Evolutionary conservation across 2,888 invertebrate genomes (phyloP).

Genomic region (Gymnosoma rotundatum): DNA sequence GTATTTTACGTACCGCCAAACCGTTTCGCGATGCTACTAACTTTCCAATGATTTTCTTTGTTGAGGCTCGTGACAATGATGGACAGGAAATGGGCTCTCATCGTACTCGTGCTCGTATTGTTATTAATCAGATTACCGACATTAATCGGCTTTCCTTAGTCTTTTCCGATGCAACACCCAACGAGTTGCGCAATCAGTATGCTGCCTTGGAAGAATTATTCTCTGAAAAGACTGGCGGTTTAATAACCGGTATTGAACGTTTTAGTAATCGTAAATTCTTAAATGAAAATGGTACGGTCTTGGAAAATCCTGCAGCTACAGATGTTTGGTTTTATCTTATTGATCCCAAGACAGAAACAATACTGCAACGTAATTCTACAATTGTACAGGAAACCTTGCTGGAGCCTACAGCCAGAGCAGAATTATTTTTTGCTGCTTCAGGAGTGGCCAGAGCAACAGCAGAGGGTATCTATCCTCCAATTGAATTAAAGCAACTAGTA

Average conservation of each 20-base stretch:
- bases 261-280: conserved; percentile 90
- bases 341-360: conserved; percentile 89
- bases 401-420: conserved; percentile 85
- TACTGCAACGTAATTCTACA: conserved; percentile 88
- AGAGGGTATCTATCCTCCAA: conserved; percentile 85
- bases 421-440: conserved; percentile 87
- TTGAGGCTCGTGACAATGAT: conserved; percentile 85
- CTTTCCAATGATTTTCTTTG: conserved; percentile 89
- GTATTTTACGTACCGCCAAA: conserved; percentile 89
- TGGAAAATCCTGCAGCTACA: conserved; percentile 88
- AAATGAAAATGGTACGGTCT: conserved; percentile 88
- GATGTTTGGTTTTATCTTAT: conserved; percentile 94
- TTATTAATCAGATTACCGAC: conserved; percentile 88
- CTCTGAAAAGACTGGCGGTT: conserved; percentile 85
- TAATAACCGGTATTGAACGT: conserved; percentile 91
- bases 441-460: conserved; percentile 87
- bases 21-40: conserved; percentile 87
- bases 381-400: conserved; percentile 87
- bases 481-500: conserved; percentile 80
- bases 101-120: conserved; percentile 79
- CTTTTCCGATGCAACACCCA: conserved; percentile 89
- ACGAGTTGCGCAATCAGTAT: conserved; percentile 84
- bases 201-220: conserved; percentile 83
- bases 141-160: conserved; percentile 90
- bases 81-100: conserved; percentile 83